Percentiles rank a stretch among this genome's conserved stretches.
Evolutionary conservation across 2,888 invertebrate species (phyloP).

Genomic region (Ophonus ardosiacus): DNA sequence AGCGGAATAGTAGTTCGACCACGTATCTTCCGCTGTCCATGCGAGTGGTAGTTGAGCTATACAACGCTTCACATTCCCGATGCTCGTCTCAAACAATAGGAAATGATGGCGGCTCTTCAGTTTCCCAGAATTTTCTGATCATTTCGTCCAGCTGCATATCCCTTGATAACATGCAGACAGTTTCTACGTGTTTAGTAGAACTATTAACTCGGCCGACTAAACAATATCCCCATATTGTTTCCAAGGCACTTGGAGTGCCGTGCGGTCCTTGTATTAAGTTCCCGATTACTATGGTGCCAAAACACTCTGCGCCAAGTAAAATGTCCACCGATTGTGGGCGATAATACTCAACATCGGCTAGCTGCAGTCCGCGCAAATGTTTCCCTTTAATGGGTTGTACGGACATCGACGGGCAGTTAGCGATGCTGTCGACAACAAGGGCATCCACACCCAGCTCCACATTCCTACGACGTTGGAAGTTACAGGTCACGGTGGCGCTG

Average conservation of each 20-base stretch:
- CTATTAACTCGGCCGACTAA: slow-evolving; percentile 10
- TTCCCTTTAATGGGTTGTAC: neutral
- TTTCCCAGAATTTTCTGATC: slow-evolving; percentile 9
- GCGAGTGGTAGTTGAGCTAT: too few species aligned
- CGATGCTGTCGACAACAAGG: neutral
- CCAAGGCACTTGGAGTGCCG: neutral
- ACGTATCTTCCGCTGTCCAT: neutral
- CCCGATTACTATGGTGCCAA: neutral
- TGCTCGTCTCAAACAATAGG: neutral
- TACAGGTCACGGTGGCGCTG: neutral
- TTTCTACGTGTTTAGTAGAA: neutral
- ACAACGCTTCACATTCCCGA: neutral
- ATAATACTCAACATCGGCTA: neutral
- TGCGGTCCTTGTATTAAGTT: neutral
- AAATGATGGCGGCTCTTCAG: neutral
- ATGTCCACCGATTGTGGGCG: slow-evolving; percentile 10
- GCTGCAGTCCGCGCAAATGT: neutral
- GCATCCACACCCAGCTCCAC: neutral
- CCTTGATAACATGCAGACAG: neutral
- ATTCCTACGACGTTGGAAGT: neutral
- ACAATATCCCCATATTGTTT: slow-evolving; percentile 29
- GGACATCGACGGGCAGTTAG: slow-evolving; percentile 15
- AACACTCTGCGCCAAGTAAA: slow-evolving; percentile 6
- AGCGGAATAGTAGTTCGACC: neutral
- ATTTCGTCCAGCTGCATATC: neutral